These are phyloP conservation scores for Agriopis marginaria DNA, from an alignment of 2,888 invertebrate genomes.

Conservation along the genomic window DNA sequence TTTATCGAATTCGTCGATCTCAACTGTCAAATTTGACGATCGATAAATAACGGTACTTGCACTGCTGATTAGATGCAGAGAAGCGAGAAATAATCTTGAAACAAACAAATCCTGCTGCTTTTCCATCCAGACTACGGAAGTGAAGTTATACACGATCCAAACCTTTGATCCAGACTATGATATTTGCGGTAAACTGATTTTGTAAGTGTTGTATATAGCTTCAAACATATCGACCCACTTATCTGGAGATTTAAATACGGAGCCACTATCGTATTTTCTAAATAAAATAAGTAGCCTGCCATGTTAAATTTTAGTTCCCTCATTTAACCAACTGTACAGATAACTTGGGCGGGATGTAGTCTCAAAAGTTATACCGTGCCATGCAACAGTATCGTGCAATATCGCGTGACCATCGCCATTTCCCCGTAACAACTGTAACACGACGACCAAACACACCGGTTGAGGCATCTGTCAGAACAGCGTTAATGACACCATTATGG, in stretches of 20 bases:
- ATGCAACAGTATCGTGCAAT: slow-evolving; percentile 24
- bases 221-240: too few species aligned
- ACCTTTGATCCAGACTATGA: slow-evolving; percentile 4
- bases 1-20: too few species aligned
- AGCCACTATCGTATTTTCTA: neutral
- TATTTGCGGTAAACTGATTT: neutral
- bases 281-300: neutral
- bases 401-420: slow-evolving; percentile 39
- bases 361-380: neutral
- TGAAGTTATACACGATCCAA: neutral
- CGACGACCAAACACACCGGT: slow-evolving; percentile 29
- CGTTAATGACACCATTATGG: slow-evolving; percentile 18
- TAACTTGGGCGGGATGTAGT: neutral
- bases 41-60: too few species aligned
- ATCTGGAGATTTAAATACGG: too few species aligned
- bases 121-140: neutral
- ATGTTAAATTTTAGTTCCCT: too few species aligned
- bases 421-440: slow-evolving; percentile 37
- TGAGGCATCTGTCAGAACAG: slow-evolving; percentile 34
- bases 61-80: too few species aligned
- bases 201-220: neutral
- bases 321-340: too few species aligned
- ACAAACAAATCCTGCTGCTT: neutral
- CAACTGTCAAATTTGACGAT: too few species aligned
- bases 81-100: too few species aligned